Base-by-base conservation (phyloP, 1,140 invertebrate species). In the Pseudobourletiella spinata region DNA sequence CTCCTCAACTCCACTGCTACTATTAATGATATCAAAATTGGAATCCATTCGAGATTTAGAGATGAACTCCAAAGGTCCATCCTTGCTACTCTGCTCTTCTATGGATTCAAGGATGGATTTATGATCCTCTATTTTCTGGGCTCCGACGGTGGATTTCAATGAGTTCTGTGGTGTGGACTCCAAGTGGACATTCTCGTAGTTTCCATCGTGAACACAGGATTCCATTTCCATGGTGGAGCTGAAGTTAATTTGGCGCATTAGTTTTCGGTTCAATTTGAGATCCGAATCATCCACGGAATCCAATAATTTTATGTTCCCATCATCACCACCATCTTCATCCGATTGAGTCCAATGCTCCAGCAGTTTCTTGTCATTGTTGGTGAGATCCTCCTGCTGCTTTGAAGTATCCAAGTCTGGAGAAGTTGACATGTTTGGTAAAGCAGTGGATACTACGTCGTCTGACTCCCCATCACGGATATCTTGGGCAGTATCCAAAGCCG, bases 151-250 rank as follows among this genome's bases (percentile, higher is more conserved):
- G n/a, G n/a, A n/a, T n/a, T n/a, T n/a, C n/a, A n/a, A n/a, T n/a
- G n/a, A n/a, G 14, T 26, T 35, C 74, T 62, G 73, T 74, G 15
- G 32, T 18, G 28, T 46, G n/a, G n/a, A n/a, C 39, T 62, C 63
- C 65, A 83, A 83, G 71, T 86, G 84, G 48, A 86, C 73, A 70
- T 82, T 83, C 48, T 80, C 82, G 71, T 84, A 86, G 70, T 79
- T 81, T 16, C 80, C 80, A n/a, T 77, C 72, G 69, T 80, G 81
- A 2, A 83, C 77, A 73, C 82, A 84, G 39, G 78, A 78, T 61
- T 84, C 82, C 6, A 80, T 77, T 71, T 83, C 81, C 54, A 82
- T 75, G 55, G 80, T 76, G 3, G 77, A 76, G 48, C 78, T 76
- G n/a, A 82, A 70, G 65, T 70, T 78, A 22, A 81, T 79, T 61